Evolutionary conservation across 92 coral and sea anemone genomes (phyloP).

Genomic region (Plumapathes pennacea): DNA sequence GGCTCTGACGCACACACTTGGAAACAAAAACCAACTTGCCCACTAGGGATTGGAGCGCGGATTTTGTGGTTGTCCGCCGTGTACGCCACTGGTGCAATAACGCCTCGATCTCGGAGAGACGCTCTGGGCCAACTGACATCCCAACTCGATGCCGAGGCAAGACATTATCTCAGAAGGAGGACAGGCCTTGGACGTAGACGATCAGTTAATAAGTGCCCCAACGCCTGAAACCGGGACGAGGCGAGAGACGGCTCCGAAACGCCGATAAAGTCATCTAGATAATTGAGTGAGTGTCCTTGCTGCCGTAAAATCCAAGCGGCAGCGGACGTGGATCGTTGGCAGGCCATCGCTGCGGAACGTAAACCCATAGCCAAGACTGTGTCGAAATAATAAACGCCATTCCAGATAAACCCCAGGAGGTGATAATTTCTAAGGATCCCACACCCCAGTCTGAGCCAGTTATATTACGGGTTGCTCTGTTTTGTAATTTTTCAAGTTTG

Average conservation of each 20-base stretch:
- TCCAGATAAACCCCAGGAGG: slow-evolving; percentile 30
- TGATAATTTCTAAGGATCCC: slow-evolving; percentile 12
- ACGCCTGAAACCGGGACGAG: too few relatives aligned
- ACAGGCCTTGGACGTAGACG: too few relatives aligned
- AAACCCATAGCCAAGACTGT: slow-evolving; percentile 42
- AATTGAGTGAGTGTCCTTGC: slow-evolving; percentile 19
- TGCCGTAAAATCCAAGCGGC: slow-evolving; percentile 10
- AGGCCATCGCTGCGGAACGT: slow-evolving; percentile 48
- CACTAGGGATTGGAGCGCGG: slow-evolving; percentile 26
- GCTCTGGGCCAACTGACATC: slow-evolving; percentile 14
- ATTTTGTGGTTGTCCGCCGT: slow-evolving; percentile 9
- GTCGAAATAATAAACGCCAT: slow-evolving; percentile 32
- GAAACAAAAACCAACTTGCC: too few relatives aligned
- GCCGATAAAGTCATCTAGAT: slow-evolving; percentile 57
- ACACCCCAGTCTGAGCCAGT: too few relatives aligned
- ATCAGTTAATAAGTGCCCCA: too few relatives aligned
- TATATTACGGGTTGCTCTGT: too few relatives aligned
- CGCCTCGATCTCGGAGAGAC: slow-evolving; percentile 13
- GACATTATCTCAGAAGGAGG: slow-evolving; percentile 11
- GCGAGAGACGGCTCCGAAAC: too few relatives aligned
- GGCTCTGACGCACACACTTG: slow-evolving; percentile 45
- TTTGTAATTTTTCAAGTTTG: too few relatives aligned
- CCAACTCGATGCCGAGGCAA: slow-evolving; percentile 35
- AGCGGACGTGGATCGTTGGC: slow-evolving; percentile 35
- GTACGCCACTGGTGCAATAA: slow-evolving; percentile 4